phyloP scores from a whole-genome alignment of 2,113 vertebrate genomes.

The Lepus americanus region DNA sequence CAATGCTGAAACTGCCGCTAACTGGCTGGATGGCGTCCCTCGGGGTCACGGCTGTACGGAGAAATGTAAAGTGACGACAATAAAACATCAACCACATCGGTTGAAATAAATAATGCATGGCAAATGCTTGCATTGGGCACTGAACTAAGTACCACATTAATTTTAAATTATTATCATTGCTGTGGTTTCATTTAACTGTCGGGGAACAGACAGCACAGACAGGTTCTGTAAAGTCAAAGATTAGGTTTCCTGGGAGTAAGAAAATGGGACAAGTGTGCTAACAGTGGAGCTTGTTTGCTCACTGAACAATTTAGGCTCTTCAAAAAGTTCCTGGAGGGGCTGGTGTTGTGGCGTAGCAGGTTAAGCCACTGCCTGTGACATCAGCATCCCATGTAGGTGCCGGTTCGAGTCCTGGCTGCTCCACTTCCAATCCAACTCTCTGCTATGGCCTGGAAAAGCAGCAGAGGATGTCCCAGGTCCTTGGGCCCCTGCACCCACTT shows the following conservation, averaged over 20 bases:
- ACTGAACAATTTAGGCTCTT: too few relatives aligned
- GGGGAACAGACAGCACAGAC: slow-evolving; percentile 37
- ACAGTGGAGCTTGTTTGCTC: not conserved
- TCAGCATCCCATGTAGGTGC: too few relatives aligned
- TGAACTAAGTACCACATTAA: slow-evolving; percentile 39
- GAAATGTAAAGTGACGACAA: not conserved
- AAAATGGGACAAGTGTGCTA: not conserved
- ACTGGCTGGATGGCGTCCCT: not conserved
- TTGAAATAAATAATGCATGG: slow-evolving; percentile 56
- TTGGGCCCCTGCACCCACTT: too few relatives aligned
- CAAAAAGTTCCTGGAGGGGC: too few relatives aligned
- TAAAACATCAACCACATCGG: not conserved
- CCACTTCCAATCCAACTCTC: too few relatives aligned
- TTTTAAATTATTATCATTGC: slow-evolving; percentile 52
- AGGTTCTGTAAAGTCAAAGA: slow-evolving; percentile 6
- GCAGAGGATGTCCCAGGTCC: too few relatives aligned
- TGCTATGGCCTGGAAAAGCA: too few relatives aligned
- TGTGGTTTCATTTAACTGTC: slow-evolving; percentile 51
- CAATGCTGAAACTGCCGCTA: not conserved
- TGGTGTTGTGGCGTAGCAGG: too few relatives aligned
- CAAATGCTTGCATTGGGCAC: not conserved
- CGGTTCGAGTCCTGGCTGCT: too few relatives aligned
- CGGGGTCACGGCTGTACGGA: not conserved
- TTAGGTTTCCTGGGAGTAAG: slow-evolving; percentile 19
- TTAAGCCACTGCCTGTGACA: too few relatives aligned